Evolutionary conservation across 2,888 invertebrate species (phyloP), one percentile per base, ranked within the genome.

Genomic region (Perizoma affinitatum): DNA sequence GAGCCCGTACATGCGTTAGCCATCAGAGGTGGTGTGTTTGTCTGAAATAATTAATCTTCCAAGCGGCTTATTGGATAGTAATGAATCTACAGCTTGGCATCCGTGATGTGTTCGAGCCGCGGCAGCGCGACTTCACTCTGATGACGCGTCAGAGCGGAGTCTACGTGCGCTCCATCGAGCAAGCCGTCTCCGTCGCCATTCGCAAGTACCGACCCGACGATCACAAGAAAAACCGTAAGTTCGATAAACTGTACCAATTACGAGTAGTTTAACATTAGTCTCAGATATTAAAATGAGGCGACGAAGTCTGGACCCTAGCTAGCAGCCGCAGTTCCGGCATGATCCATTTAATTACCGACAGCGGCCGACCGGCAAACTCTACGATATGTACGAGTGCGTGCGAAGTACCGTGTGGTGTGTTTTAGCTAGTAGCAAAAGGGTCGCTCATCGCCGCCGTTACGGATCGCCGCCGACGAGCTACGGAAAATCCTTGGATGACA

Each of bases 91-190:
- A 97, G 97, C 83, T 97, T 72, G 96, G 96, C 43, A 94, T 97
- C 66, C 90, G 94, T 67, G 95, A 96, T 76, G 95, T 96, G 48
- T 97, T 97, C 79, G 96, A 97, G 83, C 96, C 97, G 3, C 93
- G 95, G 61, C 94, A 95, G 65, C 95, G 95, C 4, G 96, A 97
- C 87, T 95, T 97, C 77, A 93, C 95, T 11, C 95, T 95, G 59
- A 96, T 97, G 96, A 96, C 97, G 38, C 92, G 93, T 22, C 96
- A 96, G 76, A 86, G 93, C n/a, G 95, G 95, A 43, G 94, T 96
- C 60, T 97, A 96, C 78, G 96, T 96, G 41, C 95, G 96, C 58
- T 96, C 96, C 83, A 95, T 97, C 72, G 96, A 97, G 83, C 97
- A 97, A 86, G 95, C 96, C 11, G 96, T 97, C 64, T 96, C 96